Conservation (phyloP, 2,888 invertebrate genomes). For the Mimumesa dahlbomi region DNA sequence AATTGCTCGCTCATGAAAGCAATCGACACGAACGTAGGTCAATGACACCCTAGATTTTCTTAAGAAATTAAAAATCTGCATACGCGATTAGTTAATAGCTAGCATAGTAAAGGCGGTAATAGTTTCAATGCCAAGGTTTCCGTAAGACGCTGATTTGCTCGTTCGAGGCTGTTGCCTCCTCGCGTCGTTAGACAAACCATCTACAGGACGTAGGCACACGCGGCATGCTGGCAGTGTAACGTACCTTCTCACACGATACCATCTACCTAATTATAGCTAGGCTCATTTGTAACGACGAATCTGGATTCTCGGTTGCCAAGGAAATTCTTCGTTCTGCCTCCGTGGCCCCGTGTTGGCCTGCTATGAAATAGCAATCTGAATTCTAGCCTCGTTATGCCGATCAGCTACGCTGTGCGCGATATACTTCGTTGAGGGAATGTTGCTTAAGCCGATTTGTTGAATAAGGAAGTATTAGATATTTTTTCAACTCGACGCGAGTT, state of each 20-base stretch:
- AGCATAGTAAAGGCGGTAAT: constrained; percentile 16
- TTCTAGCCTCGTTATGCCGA: constrained; percentile 36
- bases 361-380: constrained; percentile 32
- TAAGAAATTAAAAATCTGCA: neutral
- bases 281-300: constrained; percentile 77
- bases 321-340: constrained; percentile 73
- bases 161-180: constrained; percentile 58
- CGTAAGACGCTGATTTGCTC: constrained; percentile 50
- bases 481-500: too few relatives aligned
- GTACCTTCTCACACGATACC: constrained; percentile 76
- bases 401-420: too few relatives aligned
- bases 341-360: constrained; percentile 39
- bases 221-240: constrained; percentile 41
- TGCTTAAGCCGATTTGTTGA: too few relatives aligned
- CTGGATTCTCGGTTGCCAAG: constrained; percentile 71
- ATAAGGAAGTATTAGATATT: too few relatives aligned
- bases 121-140: constrained; percentile 71
- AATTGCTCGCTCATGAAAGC: too few relatives aligned
- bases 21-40: too few relatives aligned
- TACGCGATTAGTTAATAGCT: constrained; percentile 3
- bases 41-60: too few relatives aligned
- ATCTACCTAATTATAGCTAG: constrained; percentile 76
- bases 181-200: constrained; percentile 70
- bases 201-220: constrained; percentile 50
- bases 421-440: too few relatives aligned